Evolutionary conservation across 1,140 invertebrate species (phyloP).

Genomic region (Drosophila tristis): DNA sequence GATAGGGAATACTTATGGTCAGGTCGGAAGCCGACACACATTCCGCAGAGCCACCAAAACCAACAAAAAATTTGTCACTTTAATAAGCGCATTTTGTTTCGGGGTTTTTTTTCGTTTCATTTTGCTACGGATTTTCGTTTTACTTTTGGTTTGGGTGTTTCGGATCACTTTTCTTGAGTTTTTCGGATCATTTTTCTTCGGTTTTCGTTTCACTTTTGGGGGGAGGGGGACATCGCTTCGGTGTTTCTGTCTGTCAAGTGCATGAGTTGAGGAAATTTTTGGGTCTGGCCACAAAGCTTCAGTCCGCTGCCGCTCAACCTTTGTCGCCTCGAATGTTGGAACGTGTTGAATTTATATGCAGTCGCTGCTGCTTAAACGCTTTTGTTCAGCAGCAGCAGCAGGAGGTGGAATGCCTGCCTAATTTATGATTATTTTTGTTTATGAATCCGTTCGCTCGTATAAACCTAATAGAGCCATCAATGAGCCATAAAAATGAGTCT

Average conservation of each 20-base stretch:
- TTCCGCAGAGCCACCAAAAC: slow-evolving; percentile 3
- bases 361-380: slow-evolving; percentile 15
- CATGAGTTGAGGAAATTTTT: slow-evolving; percentile 54
- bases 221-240: neutral
- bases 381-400: slow-evolving; percentile 22
- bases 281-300: slow-evolving; percentile 16
- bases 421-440: slow-evolving; percentile 80
- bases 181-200: too few species aligned
- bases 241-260: slow-evolving; percentile 37
- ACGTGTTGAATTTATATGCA: slow-evolving; percentile 64
- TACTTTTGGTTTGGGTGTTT: too few species aligned
- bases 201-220: too few species aligned
- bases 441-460: slow-evolving; percentile 73
- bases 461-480: slow-evolving; percentile 79
- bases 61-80: slow-evolving; percentile 69
- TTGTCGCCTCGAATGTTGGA: slow-evolving; percentile 30
- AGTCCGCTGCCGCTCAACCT: slow-evolving; percentile 12
- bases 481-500: slow-evolving; percentile 71
- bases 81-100: slow-evolving; percentile 69
- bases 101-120: slow-evolving; percentile 8
- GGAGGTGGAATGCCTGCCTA: slow-evolving; percentile 39
- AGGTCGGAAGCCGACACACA: slow-evolving; percentile 18
- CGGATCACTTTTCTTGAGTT: too few species aligned
- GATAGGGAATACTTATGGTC: neutral
- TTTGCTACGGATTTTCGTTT: neutral